A percentile compares a stretch with the other conserved stretches of the same genome.
Conservation (phyloP, 2,888 invertebrate genomes). For the Cosmia pyralina region DNA sequence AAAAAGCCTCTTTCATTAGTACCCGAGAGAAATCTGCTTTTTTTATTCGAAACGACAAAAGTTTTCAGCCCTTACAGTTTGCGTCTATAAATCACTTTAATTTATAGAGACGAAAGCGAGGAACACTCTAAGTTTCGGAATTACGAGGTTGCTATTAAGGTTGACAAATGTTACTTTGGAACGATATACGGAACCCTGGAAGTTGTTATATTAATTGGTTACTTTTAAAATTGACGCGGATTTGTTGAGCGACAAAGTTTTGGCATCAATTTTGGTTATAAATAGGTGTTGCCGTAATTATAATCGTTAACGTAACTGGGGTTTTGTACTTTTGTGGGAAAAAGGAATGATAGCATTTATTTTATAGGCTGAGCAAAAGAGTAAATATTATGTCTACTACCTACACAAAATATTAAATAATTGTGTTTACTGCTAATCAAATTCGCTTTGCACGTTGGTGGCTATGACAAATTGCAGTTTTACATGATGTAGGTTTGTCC, state of each 20-base stretch:
- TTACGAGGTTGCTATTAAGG: slow-evolving; percentile 75
- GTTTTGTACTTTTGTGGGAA: slow-evolving; percentile 25
- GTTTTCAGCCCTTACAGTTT: slow-evolving; percentile 79
- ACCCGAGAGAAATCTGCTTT: slow-evolving; percentile 79
- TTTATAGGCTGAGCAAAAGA: not conserved
- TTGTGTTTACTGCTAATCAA: not conserved
- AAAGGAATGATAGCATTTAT: not conserved
- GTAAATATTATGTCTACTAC: too few relatives aligned
- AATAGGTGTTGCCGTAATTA: slow-evolving; percentile 45
- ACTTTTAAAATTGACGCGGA: slow-evolving; percentile 60
- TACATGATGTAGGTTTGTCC: not conserved
- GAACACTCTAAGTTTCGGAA: slow-evolving; percentile 78
- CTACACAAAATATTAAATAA: not conserved
- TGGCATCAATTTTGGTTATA: slow-evolving; percentile 55
- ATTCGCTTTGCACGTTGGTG: not conserved
- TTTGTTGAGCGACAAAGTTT: slow-evolving; percentile 59
- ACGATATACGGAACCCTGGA: slow-evolving; percentile 60
- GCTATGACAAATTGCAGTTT: not conserved
- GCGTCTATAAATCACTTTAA: slow-evolving; percentile 87
- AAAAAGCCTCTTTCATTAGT: slow-evolving; percentile 82
- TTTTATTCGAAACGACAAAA: slow-evolving; percentile 83
- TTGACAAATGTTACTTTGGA: slow-evolving; percentile 79
- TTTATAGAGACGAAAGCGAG: slow-evolving; percentile 85
- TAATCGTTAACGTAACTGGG: slow-evolving; percentile 16
- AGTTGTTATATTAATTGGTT: slow-evolving; percentile 63